Base-by-base conservation (phyloP, 2,797 vertebrate genomes). In the Takifugu rubripes region DNA sequence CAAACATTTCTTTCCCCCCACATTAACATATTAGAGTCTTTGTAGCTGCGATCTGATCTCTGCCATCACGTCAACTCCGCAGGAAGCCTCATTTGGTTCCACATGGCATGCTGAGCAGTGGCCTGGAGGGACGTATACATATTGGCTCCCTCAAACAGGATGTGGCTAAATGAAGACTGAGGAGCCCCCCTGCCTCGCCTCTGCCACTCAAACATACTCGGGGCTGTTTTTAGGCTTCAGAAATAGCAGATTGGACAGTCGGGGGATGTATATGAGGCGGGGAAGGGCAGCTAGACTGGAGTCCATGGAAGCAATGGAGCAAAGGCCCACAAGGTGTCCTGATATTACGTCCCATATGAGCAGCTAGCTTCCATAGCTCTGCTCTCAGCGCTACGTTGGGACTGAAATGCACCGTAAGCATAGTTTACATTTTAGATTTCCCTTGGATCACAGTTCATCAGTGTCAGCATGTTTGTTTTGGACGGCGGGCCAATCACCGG, bases 71-170 rank as follows among this genome's bases (percentile, higher is more conserved):
- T 54, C 36, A 5, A 61, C 61, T 58, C 72, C 25, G 52, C 29
- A 10, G 66, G 83, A 73, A 68, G 58, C 65, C 64, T 78, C 56
- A 66, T 67, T 81, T 11, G 57, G 63, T 81, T 63, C 65, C 67
- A 85, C 65, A 79, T 75, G 54, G 78, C 64, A 68, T 66, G 61
- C 63, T 42, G 47, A 80, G 81, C 72, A 54, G 65, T 71, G 69
- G 69, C 80, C 79, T 81, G 61, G 59, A 80, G 85, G 75, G 77
- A 60, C 72, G 36, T 14, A 67, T 69, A 74, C 68, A 75, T 59
- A 84, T 74, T 74, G 79, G 68, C 67, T 84, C 64, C 65, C 68
- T 82, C 61, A 65, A 72, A 82, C 79, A 87, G 88, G 82, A 89
- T 84, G 77, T 72, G 69, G 83, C 69, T 83, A 79, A 85, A 86